Evolutionary conservation across 2,888 invertebrate genomes (phyloP), one percentile per base, ranked within the genome.

Genomic region (Ethmia dodecea): DNA sequence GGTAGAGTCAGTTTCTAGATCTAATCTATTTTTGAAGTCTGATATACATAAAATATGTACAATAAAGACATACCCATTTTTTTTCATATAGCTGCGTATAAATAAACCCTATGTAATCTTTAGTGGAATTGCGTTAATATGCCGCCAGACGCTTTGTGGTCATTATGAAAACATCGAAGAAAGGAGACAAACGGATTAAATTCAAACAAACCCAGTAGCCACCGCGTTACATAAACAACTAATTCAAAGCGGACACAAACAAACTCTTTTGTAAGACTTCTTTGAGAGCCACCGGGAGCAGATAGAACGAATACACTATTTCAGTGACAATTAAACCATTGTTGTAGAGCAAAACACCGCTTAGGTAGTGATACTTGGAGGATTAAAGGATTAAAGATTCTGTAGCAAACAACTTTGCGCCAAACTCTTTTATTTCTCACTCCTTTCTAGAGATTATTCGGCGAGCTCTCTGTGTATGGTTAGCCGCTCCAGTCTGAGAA

Each of bases 171-270:
- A 75, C 73, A 70, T 60, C 50, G 57, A 52, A 71, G 66, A 72
- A 71, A 70, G 61, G 67, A 59, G 59, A 76, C 73, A 79, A 74
- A 77, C 69, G 73, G 83, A 84, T 84, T 84, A 83, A 74, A 73
- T 58, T 68, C 72, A 76, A 81, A 80, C 80, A 80, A 62, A 64
- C 61, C 62, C 64, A 55, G 55, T 66, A 69, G 77, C 76, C 67
- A 60, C 53, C 70, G 62, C 67, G 69, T 57, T 65, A 69, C 64
- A 71, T 70, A 80, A 78, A 81, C 78, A 80, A 65, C 62, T 64
- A 66, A 71, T 75, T 68, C 66, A 72, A 72, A 72, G 52, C 64
- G 66, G 64, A 74, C 64, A 65, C 71, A 81, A 84, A 84, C 80
- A 80, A 67, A 66, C 61, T 62, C 64, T 62, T 74, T 80, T 80